Evolutionary conservation across 2,888 invertebrate species (phyloP).

Genomic region (Thymelicus acteon): DNA sequence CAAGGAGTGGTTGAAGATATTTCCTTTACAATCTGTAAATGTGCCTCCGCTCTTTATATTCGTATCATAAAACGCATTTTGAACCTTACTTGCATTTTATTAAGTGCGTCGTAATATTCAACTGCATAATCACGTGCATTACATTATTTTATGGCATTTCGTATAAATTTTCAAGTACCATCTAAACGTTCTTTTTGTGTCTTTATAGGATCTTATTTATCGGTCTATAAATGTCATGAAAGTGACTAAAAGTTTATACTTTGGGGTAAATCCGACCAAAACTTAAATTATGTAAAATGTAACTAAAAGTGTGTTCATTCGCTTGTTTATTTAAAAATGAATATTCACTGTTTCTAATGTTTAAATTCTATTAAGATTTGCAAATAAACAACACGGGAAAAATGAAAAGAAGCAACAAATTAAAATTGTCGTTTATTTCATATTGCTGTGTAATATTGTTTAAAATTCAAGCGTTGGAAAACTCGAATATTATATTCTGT

Average conservation of each 20-base stretch:
- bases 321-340: too few relatives aligned
- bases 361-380: too few relatives aligned
- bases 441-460: too few relatives aligned
- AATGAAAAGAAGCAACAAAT: too few relatives aligned
- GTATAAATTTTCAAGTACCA: background rate
- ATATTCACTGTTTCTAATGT: too few relatives aligned
- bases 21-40: conserved; percentile 14
- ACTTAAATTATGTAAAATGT: too few relatives aligned
- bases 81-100: conserved; percentile 1
- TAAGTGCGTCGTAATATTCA: conserved; percentile 14
- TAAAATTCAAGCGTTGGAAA: too few relatives aligned
- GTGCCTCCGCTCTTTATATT: conserved; percentile 1
- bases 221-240: background rate
- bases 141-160: conserved; percentile 1
- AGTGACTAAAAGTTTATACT: background rate
- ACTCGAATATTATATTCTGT: too few relatives aligned
- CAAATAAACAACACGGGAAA: too few relatives aligned
- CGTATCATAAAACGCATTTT: conserved; percentile 11
- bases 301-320: too few relatives aligned
- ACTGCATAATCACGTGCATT: background rate
- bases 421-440: too few relatives aligned
- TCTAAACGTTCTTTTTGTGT: background rate
- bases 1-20: conserved; percentile 25
- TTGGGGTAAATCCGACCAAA: too few relatives aligned
- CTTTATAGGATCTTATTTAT: background rate